Percentiles rank a stretch among this genome's conserved stretches.
Conservation (phyloP, 1,140 invertebrate species). For the Drosophila ercepeae region DNA sequence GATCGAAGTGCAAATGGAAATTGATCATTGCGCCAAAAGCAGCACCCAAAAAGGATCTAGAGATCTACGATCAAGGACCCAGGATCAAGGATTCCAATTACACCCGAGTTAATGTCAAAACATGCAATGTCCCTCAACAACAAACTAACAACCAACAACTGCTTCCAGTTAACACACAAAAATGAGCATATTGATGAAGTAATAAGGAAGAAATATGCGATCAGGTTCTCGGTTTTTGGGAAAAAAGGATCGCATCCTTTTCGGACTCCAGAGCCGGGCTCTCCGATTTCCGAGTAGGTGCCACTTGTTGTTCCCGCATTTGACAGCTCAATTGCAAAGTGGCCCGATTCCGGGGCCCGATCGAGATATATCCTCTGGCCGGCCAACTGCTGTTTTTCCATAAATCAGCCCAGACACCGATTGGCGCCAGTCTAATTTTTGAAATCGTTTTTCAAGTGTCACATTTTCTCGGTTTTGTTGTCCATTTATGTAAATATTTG, state of each 20-base stretch:
- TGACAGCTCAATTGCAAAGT: conserved; percentile 74
- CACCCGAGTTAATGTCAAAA: conserved; percentile 70
- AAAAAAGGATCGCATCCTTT: conserved; percentile 1
- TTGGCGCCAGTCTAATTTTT: conserved; percentile 32
- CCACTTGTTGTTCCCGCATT: conserved; percentile 49
- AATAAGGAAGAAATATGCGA: conserved; percentile 52
- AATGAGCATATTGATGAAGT: conserved; percentile 72
- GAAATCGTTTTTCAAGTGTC: conserved; percentile 38
- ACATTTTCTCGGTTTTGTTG: conserved; percentile 20
- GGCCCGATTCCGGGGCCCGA: conserved; percentile 39
- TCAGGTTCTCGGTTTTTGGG: conserved; percentile 6
- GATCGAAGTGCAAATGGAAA: conserved; percentile 37
- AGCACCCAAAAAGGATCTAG: conserved; percentile 29
- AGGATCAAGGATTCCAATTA: conserved; percentile 56
- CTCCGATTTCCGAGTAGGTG: conserved; percentile 43
- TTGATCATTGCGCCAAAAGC: conserved; percentile 51
- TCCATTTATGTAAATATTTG: conserved; percentile 30
- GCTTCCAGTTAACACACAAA: conserved; percentile 70
- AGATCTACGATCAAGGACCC: not conserved
- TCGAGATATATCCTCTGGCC: not conserved
- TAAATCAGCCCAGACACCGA: conserved; percentile 56
- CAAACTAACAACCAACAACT: conserved; percentile 9
- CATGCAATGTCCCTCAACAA: conserved; percentile 34
- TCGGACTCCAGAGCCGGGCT: conserved; percentile 11
- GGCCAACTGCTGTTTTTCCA: conserved; percentile 70